phyloP scores from a whole-genome alignment of 2,113 vertebrate genomes.

The Mus musculus region GRCm39 chr11:80789001-80789500 shows the following conservation, averaged over 20 bases:
- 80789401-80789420: not conserved
- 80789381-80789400: not conserved
- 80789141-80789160: not conserved
- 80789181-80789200: not conserved
- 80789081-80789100: not conserved
- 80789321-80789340: not conserved
- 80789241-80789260: not conserved
- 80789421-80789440: not conserved
- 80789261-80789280: not conserved
- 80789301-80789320: not conserved
- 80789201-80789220: not conserved
- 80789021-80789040: not conserved
- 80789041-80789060: not conserved
- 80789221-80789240: not conserved
- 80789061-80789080: not conserved
- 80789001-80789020: not conserved
- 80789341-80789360: not conserved
- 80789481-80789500: not conserved
- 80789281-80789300: not conserved
- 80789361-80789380: not conserved
- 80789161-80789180: not conserved
- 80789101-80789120: not conserved
- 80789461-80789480: not conserved
- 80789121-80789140: not conserved
- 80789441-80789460: not conserved